Base-by-base conservation (phyloP, 2,113 vertebrate genomes). In the Clarias batrachus region DNA sequence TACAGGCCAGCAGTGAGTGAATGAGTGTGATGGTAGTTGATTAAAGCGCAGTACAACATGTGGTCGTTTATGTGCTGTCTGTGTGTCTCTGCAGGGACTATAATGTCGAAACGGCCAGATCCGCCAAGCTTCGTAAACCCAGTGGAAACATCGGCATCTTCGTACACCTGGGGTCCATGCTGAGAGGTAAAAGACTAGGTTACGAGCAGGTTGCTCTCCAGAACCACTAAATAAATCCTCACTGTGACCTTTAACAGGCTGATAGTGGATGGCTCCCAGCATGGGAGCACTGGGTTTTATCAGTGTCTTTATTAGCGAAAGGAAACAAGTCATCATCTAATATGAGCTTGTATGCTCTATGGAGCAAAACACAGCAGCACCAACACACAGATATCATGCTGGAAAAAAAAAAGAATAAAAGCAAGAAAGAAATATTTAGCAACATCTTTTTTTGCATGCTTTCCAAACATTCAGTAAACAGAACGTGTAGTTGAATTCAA, bases 71-170 rank as follows among this genome's bases (percentile, higher is more conserved):
- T 94, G 88, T 93, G 92, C 90, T 66, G 81, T 89, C 89, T 89
- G 89, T 92, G 90, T 92, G 89, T 91, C 90, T 91, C 92, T 87
- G 90, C 91, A 89, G 91, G 91, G 91, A 94, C 93, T 93, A 93
- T 93, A 92, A 92, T 90, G 90, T 93, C 92, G 92, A 93, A 95
- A 94, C 91, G 91, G 91, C 91, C 93, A 91, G 92, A 94, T 93
- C 93, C 92, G 89, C 56, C 87, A 92, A 91, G 91, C 79, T 89
- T 92, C 85, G 90, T 95, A 95, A 95, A 95, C 86, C n/a, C 88
- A 89, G 90, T 92, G 90, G 93, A 94, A 94, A 93, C 90, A 92
- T 92, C 87, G 85, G 91, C 88, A 92, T 94, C 87, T 91, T 91
- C 90, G 92, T 91, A 91, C 92, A 93, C 91, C 91, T 92, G 94